Conservation (phyloP, 2,113 vertebrate species). For the Cnemophilus loriae region DNA sequence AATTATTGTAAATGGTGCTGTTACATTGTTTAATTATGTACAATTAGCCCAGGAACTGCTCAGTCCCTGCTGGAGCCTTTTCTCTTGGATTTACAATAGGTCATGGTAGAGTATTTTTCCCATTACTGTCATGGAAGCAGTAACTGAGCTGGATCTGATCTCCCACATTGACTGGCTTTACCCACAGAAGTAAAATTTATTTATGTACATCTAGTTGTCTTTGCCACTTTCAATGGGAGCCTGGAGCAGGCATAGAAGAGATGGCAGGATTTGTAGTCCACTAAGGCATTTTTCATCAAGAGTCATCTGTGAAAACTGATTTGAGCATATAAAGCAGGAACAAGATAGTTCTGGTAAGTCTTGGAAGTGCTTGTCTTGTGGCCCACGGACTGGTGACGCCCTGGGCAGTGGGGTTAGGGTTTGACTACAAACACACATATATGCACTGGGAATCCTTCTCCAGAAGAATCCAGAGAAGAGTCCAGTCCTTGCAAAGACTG, state of each 20-base stretch:
- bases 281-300: not conserved
- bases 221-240: not conserved
- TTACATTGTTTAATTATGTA: constrained; percentile 27
- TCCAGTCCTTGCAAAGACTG: not conserved
- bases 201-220: not conserved
- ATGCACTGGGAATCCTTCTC: not conserved
- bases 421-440: fast-evolving
- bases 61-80: constrained; percentile 32
- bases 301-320: not conserved
- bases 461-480: not conserved
- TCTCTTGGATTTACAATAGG: constrained; percentile 33
- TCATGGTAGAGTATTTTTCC: constrained; percentile 34
- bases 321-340: not conserved
- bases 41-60: constrained; percentile 38
- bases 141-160: constrained; percentile 23
- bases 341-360: not conserved
- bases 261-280: not conserved
- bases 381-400: not conserved
- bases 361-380: not conserved
- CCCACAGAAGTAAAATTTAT: not conserved
- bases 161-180: not conserved
- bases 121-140: constrained; percentile 11
- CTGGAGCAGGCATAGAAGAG: not conserved
- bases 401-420: not conserved
- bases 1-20: constrained; percentile 42